Evolutionary conservation across 2,113 vertebrate genomes (phyloP).

Genomic region (Platysteira castanea): DNA sequence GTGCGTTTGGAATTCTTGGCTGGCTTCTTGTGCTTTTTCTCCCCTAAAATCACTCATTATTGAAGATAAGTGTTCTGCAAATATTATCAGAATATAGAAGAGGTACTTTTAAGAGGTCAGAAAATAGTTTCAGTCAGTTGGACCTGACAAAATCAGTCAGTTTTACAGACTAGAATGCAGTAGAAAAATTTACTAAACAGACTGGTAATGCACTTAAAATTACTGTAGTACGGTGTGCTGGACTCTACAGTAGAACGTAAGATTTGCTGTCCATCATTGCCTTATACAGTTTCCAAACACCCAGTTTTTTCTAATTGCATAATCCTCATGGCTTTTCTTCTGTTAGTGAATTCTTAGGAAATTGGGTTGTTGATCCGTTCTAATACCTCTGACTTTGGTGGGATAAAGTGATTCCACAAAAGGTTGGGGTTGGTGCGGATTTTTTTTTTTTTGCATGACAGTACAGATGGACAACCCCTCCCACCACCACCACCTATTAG

Average conservation of each 20-base stretch:
- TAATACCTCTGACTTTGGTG: not conserved
- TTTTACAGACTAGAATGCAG: not conserved
- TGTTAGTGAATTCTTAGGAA: not conserved
- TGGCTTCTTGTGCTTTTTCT: not conserved
- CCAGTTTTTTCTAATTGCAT: not conserved
- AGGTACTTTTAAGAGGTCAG: not conserved
- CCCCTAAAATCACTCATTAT: not conserved
- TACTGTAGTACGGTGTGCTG: not conserved
- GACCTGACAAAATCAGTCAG: not conserved
- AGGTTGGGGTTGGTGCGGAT: not conserved
- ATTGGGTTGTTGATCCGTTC: not conserved
- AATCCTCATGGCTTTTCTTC: not conserved
- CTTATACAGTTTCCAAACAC: not conserved
- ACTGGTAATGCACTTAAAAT: not conserved
- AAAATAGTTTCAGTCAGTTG: not conserved
- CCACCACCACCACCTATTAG: no score
- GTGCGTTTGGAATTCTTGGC: not conserved
- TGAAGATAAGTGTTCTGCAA: not conserved
- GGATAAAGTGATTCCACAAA: not conserved
- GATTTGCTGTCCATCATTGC: not conserved
- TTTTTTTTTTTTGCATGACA: not conserved
- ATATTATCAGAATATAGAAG: not conserved
- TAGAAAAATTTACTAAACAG: not conserved
- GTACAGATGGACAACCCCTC: rapidly evolving
- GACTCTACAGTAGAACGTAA: not conserved